A percentile compares a stretch with the other conserved stretches of the same genome.
Conservation (phyloP, 23 tunicate species). For the Diplosoma virens region DNA sequence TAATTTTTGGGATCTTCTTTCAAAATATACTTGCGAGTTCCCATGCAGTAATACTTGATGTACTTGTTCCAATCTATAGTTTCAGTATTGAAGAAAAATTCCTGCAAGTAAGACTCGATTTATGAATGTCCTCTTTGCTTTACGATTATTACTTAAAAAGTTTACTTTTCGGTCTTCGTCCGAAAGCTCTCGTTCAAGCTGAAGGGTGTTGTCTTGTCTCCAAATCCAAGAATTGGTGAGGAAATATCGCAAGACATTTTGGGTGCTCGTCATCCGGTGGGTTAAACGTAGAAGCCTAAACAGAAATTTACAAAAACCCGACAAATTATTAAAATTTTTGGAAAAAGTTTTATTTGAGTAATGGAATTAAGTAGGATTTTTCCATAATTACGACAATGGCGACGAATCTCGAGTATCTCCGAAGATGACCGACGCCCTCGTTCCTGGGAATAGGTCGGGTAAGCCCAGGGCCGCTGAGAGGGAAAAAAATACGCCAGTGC, state of each 20-base stretch:
- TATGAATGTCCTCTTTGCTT: neutral
- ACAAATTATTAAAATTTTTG: neutral
- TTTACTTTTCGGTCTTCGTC: slow-evolving; percentile 49
- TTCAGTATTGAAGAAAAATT: slow-evolving; percentile 39
- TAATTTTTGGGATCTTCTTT: slow-evolving; percentile 64
- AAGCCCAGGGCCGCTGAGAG: no score
- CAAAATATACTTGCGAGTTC: slow-evolving; percentile 49
- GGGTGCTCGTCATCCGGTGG: slow-evolving; percentile 29
- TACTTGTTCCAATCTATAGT: slow-evolving; percentile 48
- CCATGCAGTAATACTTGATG: slow-evolving; percentile 42
- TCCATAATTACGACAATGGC: no score
- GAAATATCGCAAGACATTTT: slow-evolving; percentile 66
- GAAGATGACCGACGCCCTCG: no score
- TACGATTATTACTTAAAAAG: no score
- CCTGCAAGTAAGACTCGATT: neutral
- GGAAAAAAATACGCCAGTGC: no score
- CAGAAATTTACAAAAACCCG: no score
- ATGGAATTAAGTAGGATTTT: no score
- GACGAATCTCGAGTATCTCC: no score
- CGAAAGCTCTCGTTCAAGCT: slow-evolving; percentile 23
- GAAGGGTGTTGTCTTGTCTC: slow-evolving; percentile 29
- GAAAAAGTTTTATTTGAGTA: no score
- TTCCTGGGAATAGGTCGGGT: no score
- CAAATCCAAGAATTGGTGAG: slow-evolving; percentile 57
- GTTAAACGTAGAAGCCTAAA: slow-evolving; percentile 42